Conservation (phyloP, 2,888 invertebrate genomes). For the Elmis aenea region DNA sequence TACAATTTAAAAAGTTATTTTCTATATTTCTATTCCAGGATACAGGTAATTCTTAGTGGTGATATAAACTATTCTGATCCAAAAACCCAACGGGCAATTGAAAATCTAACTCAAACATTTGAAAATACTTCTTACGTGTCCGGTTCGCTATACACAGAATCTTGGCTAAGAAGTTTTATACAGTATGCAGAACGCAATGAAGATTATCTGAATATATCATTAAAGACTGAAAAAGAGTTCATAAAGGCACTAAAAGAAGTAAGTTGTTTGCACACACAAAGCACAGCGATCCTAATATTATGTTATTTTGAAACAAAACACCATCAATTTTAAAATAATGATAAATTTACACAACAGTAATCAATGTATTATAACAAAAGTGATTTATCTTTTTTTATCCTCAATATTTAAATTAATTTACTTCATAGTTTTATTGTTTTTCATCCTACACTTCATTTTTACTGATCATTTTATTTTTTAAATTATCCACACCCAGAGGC, state of each 20-base stretch:
- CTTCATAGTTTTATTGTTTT: no score
- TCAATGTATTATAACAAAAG: no score
- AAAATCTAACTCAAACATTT: constrained; percentile 68
- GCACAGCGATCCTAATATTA: no score
- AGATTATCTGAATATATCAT: constrained; percentile 71
- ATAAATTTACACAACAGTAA: not conserved
- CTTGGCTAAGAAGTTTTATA: constrained; percentile 80
- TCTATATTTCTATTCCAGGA: constrained; percentile 30
- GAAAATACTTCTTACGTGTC: constrained; percentile 79
- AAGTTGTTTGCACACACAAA: no score
- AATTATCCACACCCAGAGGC: no score
- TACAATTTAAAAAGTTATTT: not conserved
- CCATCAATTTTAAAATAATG: no score
- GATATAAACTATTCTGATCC: constrained; percentile 79
- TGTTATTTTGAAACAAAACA: no score
- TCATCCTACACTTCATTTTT: no score
- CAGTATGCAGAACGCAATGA: constrained; percentile 70
- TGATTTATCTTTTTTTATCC: no score
- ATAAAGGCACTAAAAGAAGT: constrained; percentile 71
- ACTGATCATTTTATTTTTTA: no score
- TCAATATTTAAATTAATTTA: no score
- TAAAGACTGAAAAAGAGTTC: constrained; percentile 68
- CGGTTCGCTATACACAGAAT: constrained; percentile 76
- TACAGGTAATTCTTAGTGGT: constrained; percentile 75
- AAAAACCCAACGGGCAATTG: constrained; percentile 69